phyloP scores from a whole-genome alignment of 2,888 invertebrate genomes.

The Macrosiphum euphorbiae region DNA sequence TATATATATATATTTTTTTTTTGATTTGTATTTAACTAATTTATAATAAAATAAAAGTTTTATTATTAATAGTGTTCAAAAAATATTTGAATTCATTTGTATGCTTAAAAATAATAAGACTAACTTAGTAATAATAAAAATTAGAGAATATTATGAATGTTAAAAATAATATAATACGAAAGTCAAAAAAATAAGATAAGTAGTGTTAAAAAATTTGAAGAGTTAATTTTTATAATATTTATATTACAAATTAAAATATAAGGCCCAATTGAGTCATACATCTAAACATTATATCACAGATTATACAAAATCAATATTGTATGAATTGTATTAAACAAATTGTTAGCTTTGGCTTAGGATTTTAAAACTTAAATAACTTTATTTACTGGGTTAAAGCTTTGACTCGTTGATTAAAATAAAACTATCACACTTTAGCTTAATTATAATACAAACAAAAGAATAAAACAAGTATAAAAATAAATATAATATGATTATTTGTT shows the following conservation, averaged over 20 bases:
- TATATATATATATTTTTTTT: conserved; percentile 12
- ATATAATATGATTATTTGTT: conserved; percentile 59
- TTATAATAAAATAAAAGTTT: conserved; percentile 55
- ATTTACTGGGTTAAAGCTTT: conserved; percentile 42
- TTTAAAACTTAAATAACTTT: conserved; percentile 50
- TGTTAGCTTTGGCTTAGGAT: conserved; percentile 62
- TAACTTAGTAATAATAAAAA: background rate
- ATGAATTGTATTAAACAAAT: conserved; percentile 41
- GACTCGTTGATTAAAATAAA: conserved; percentile 56
- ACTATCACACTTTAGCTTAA: conserved; percentile 64
- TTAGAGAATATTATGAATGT: conserved; percentile 1
- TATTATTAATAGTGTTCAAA: conserved; percentile 54
- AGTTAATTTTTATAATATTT: conserved; percentile 35
- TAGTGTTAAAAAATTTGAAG: conserved; percentile 29
- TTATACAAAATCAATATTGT: conserved; percentile 59
- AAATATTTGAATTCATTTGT: conserved; percentile 37
- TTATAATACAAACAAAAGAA: conserved; percentile 51
- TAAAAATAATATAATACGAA: conserved; percentile 30
- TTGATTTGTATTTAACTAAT: conserved; percentile 54
- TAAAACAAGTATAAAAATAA: conserved; percentile 55
- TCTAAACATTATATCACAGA: conserved; percentile 64
- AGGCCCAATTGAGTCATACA: conserved; percentile 48
- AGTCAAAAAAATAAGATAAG: conserved; percentile 48
- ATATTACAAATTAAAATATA: conserved; percentile 58
- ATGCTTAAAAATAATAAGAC: conserved; percentile 22